A percentile compares a stretch with the other conserved stretches of the same genome.
Conservation (phyloP, 2,888 invertebrate species). For the Steromphala cineraria region DNA sequence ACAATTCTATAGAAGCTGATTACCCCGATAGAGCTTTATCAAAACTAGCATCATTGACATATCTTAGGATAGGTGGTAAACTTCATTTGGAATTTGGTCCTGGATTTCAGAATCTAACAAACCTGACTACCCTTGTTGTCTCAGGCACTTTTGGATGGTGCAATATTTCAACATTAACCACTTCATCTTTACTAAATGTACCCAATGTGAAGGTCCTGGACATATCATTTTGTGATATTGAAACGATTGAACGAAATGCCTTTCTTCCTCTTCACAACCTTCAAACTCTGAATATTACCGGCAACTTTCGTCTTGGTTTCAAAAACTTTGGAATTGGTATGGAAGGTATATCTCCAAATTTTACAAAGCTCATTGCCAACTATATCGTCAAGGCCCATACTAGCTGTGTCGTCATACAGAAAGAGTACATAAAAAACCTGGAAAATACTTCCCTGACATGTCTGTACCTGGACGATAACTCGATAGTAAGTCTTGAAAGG, state of each 20-base stretch:
- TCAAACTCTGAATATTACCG: neutral
- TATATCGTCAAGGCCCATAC: neutral
- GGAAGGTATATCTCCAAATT: neutral
- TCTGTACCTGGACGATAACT: neutral
- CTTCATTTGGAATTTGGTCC: neutral
- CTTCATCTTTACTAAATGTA: neutral
- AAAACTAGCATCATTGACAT: neutral
- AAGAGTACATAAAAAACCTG: neutral
- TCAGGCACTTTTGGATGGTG: neutral
- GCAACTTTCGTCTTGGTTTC: neutral
- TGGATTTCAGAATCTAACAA: neutral
- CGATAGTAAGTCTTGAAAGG: neutral
- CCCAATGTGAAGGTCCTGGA: neutral
- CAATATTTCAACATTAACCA: neutral
- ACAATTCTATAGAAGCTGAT: neutral
- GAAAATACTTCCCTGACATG: neutral
- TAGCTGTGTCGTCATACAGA: neutral
- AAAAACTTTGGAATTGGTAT: neutral
- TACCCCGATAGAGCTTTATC: neutral
- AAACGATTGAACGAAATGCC: neutral
- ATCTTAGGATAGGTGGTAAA: neutral
- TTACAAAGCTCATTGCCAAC: neutral
- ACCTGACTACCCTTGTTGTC: neutral
- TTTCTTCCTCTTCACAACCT: neutral
- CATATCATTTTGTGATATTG: neutral